Percentiles rank a stretch among this genome's conserved stretches.
Evolutionary conservation across 1,140 invertebrate genomes (phyloP).

Genomic region (Camponotus pennsylvanicus): DNA sequence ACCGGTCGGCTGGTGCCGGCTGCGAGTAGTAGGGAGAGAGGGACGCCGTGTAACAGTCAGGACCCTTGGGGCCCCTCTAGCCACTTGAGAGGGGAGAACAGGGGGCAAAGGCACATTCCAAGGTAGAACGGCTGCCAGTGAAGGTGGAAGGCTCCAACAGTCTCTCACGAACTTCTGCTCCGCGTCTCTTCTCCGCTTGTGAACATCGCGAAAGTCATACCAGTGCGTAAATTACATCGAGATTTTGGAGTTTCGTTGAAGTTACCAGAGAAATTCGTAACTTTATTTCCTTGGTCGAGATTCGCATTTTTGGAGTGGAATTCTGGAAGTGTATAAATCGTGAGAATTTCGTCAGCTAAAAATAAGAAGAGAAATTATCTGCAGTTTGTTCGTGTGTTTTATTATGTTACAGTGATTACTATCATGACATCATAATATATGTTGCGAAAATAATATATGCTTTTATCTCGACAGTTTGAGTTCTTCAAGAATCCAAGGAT

Average conservation of each 20-base stretch:
- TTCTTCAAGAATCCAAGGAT: not conserved
- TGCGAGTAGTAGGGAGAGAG: slow-evolving; percentile 39
- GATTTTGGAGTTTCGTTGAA: not conserved
- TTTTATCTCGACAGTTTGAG: not conserved
- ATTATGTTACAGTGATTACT: not conserved
- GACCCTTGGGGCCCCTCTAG: slow-evolving; percentile 70
- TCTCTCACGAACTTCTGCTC: slow-evolving; percentile 72
- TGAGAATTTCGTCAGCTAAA: not conserved
- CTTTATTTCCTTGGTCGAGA: not conserved
- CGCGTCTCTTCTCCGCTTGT: slow-evolving; percentile 36
- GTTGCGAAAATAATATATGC: not conserved
- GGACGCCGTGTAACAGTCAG: slow-evolving; percentile 61
- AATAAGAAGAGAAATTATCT: not conserved
- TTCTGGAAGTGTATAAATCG: not conserved
- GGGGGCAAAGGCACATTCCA: slow-evolving; percentile 80
- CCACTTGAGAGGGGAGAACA: slow-evolving; percentile 60
- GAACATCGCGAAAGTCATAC: not conserved
- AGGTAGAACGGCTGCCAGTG: slow-evolving; percentile 77
- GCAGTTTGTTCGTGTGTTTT: slow-evolving; percentile 19
- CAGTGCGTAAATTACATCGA: not conserved
- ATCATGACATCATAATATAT: not conserved
- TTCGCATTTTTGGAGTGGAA: not conserved
- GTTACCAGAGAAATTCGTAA: not conserved
- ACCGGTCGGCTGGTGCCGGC: slow-evolving; percentile 29
- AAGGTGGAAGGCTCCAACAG: slow-evolving; percentile 73